These are phyloP conservation scores for Physella acuta DNA, from an alignment of 1,140 invertebrate species.

Conservation along the genomic window DNA sequence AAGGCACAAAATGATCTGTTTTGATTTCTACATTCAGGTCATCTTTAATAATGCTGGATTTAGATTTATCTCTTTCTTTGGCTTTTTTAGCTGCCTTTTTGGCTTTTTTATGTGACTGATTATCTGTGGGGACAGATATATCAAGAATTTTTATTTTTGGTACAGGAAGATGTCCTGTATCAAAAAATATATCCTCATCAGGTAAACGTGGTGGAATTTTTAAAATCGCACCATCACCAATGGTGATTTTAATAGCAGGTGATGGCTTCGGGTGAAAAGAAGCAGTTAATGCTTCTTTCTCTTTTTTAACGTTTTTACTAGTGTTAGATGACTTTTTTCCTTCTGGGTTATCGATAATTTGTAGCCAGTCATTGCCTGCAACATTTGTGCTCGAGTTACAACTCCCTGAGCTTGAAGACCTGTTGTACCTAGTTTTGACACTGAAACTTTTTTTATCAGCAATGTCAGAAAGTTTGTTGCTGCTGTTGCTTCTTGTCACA, in stretches of 20 bases:
- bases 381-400: neutral
- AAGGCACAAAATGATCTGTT: neutral
- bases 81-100: slow-evolving; percentile 27
- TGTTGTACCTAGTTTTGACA: slow-evolving; percentile 1
- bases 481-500: slow-evolving; percentile 7
- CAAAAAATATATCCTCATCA: neutral
- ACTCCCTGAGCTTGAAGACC: slow-evolving; percentile 19
- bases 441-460: slow-evolving; percentile 1
- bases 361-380: neutral
- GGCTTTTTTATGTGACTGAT: slow-evolving; percentile 22
- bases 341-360: slow-evolving; percentile 13
- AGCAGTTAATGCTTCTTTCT: slow-evolving; percentile 5
- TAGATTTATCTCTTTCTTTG: slow-evolving; percentile 17
- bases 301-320: slow-evolving; percentile 6
- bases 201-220: slow-evolving; percentile 25
- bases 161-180: neutral
- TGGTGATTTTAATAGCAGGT: slow-evolving; percentile 23
- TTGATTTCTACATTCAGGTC: neutral
- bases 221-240: slow-evolving; percentile 20
- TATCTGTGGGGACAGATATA: neutral
- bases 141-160: slow-evolving; percentile 17
- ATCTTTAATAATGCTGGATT: slow-evolving; percentile 1
- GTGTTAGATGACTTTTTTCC: neutral
- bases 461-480: neutral
- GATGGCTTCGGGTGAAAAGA: slow-evolving; percentile 13